These are phyloP conservation scores for Channa maculata DNA, from an alignment of 2,113 vertebrate genomes.

Conservation along the genomic window DNA sequence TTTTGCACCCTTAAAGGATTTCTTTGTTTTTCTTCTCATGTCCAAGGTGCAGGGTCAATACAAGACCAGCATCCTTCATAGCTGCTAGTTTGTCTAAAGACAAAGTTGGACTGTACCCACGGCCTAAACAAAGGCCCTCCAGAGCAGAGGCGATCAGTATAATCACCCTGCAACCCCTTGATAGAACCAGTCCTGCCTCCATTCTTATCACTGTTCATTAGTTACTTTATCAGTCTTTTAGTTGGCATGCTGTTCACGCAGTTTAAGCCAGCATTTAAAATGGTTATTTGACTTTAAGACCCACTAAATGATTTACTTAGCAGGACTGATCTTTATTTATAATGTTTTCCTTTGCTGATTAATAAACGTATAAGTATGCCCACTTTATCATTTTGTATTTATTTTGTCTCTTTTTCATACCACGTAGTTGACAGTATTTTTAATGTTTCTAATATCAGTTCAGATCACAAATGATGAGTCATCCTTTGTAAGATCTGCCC, in stretches of 20 bases:
- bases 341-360: neutral
- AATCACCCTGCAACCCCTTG: conserved; percentile 41
- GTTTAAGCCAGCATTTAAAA: neutral
- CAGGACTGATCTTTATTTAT: neutral
- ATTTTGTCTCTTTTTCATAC: conserved; percentile 1
- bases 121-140: neutral
- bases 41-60: neutral
- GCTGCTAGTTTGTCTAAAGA: neutral
- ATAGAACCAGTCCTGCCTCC: neutral
- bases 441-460: conserved; percentile 4
- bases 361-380: neutral
- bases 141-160: neutral
- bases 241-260: neutral
- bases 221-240: neutral
- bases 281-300: neutral
- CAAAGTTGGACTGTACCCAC: neutral
- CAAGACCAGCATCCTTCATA: neutral
- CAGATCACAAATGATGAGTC: conserved; percentile 14
- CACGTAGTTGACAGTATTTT: neutral
- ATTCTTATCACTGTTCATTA: conserved; percentile 37
- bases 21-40: neutral
- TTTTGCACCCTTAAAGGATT: neutral
- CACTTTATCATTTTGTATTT: neutral
- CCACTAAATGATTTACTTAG: neutral
- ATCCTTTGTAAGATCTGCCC: conserved; percentile 1